Conservation (phyloP, 2,113 vertebrate genomes). For the Lepisosteus osseus region DNA sequence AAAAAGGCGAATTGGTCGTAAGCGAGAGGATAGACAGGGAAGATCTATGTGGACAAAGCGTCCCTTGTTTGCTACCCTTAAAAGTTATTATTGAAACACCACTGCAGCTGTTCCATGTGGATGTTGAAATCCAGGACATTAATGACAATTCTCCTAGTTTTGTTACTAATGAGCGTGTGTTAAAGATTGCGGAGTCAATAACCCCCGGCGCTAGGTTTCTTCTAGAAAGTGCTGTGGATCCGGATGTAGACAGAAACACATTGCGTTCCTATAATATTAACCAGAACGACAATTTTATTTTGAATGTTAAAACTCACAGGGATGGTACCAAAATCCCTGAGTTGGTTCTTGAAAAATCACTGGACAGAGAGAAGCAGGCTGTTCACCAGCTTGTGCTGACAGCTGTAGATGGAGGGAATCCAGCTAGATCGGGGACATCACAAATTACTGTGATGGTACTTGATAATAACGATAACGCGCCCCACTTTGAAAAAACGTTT, state of each 20-base stretch:
- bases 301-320: slow-evolving; percentile 37
- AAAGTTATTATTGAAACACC: slow-evolving; percentile 66
- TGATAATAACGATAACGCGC: slow-evolving; percentile 60
- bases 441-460: slow-evolving; percentile 48
- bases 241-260: slow-evolving; percentile 60
- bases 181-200: slow-evolving; percentile 68
- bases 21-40: slow-evolving; percentile 68
- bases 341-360: slow-evolving; percentile 26
- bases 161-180: slow-evolving; percentile 53
- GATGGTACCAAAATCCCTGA: slow-evolving; percentile 26
- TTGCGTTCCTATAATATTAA: slow-evolving; percentile 56
- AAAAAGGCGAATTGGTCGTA: slow-evolving; percentile 66
- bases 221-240: slow-evolving; percentile 60
- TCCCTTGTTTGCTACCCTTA: slow-evolving; percentile 59
- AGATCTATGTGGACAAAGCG: slow-evolving; percentile 57
- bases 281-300: slow-evolving; percentile 59
- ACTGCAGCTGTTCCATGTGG: slow-evolving; percentile 62
- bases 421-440: slow-evolving; percentile 40
- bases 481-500: slow-evolving; percentile 49
- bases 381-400: slow-evolving; percentile 26
- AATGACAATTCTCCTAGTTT: slow-evolving; percentile 78
- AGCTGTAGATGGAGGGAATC: slow-evolving; percentile 31
- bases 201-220: slow-evolving; percentile 65
- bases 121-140: slow-evolving; percentile 76
- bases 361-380: slow-evolving; percentile 27